Conservation (phyloP, 2,888 invertebrate genomes). For the Brachylomia viminalis region DNA sequence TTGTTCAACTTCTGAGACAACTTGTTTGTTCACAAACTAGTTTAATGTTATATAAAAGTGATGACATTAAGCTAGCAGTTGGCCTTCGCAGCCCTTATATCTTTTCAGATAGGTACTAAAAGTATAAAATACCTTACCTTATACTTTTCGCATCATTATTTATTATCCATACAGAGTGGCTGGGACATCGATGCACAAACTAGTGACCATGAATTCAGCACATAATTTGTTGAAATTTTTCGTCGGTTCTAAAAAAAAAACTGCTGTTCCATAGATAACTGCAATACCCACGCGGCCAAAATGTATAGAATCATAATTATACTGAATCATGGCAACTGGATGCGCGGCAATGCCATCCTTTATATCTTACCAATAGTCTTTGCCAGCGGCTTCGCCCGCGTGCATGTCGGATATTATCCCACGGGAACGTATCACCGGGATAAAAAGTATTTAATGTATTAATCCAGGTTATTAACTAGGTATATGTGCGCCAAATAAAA, state of each 20-base stretch:
- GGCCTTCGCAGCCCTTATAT: neutral
- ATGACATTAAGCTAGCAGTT: neutral
- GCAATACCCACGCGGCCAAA: too few relatives aligned
- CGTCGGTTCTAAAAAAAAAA: too few relatives aligned
- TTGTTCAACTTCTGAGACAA: slow-evolving; percentile 14
- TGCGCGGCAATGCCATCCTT: too few relatives aligned
- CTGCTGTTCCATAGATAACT: too few relatives aligned
- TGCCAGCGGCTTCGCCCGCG: neutral
- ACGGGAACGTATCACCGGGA: neutral
- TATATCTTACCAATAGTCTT: neutral
- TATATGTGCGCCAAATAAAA: neutral
- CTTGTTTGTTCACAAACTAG: neutral
- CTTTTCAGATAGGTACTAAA: neutral
- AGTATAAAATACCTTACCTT: neutral
- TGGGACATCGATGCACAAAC: too few relatives aligned
- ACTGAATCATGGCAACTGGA: too few relatives aligned
- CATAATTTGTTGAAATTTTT: too few relatives aligned
- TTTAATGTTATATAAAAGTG: neutral
- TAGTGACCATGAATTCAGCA: too few relatives aligned
- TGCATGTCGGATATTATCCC: neutral
- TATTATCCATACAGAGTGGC: too few relatives aligned
- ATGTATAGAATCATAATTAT: too few relatives aligned
- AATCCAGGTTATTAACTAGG: neutral
- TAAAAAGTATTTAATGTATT: neutral
- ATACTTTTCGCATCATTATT: neutral